Evolutionary conservation across 1,140 invertebrate genomes (phyloP), one percentile per base, ranked within the genome.

Genomic region (Whitmania pigra): DNA sequence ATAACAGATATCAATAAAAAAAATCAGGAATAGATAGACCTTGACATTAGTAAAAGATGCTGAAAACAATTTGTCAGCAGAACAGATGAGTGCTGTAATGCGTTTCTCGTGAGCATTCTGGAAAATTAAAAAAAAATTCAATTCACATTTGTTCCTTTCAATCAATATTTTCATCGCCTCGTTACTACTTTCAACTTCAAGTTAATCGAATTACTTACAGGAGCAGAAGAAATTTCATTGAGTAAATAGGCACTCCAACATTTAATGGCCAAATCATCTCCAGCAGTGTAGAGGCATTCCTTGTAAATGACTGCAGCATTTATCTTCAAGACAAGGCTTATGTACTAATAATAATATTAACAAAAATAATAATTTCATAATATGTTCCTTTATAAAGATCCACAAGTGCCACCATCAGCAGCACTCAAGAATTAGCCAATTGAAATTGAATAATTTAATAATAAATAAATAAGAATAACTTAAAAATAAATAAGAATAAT

Each of bases 51-150:
- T 77, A 69, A 77, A 78, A 29, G 79, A 80, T 60, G 79, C 77
- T 22, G 79, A 77, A 67, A 79, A 80, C 15, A 80, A 69, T 55
- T 75, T 78, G 11, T 78, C 76, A 40, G 72, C 75, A 40, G 69
- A 70, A 49, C 77, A 68, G n/a, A 76, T 74, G 76, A 80, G 77
- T 43, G 79, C 75, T 75, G 76, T 77, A 66, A 80, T 79, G 20
- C 77, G 75, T 49, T 80, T 78, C 54, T 79, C 77, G 76, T 80
- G 79, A 57, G 78, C 79, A 75, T 76, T 77, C 79, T 80, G 76
- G 29, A 77, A 75, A 71, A n/a, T 49, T n/a, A n/a, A n/a, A n/a
- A 36, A 36, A 36, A 36, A 6, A 36, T 36, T 36, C 31, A 36
- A 6, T 69, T 36, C 25, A 49, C 25, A 40, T 29, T 22, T 71